These are phyloP conservation scores for Platysternon megacephalum DNA, from an alignment of 2,113 vertebrate genomes.

Conservation along the genomic window DNA sequence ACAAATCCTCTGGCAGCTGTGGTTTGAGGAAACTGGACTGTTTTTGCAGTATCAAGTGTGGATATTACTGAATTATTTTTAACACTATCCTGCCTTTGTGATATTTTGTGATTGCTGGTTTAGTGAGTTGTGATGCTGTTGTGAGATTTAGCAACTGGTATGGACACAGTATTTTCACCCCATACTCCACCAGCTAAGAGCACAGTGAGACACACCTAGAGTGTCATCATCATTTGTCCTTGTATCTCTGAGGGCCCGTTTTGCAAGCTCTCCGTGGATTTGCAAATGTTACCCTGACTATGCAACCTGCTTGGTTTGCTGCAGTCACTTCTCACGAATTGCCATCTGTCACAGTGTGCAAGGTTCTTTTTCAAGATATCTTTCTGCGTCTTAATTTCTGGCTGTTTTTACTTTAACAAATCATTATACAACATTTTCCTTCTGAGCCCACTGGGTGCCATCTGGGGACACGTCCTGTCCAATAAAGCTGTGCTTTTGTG, in stretches of 20 bases:
- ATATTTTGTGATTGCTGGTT: not conserved
- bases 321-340: not conserved
- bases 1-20: not conserved
- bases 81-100: fast-evolving
- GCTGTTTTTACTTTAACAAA: not conserved
- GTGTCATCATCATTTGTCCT: not conserved
- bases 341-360: too few relatives aligned
- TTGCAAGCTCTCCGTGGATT: not conserved
- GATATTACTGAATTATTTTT: not conserved
- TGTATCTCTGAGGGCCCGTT: not conserved
- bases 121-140: not conserved
- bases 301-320: not conserved
- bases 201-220: not conserved
- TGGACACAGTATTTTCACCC: not conserved
- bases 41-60: not conserved
- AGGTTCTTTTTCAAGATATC: not conserved
- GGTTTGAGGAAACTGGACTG: fast-evolving
- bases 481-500: not conserved
- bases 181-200: not conserved
- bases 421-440: not conserved
- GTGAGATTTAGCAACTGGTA: not conserved
- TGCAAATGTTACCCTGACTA: not conserved
- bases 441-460: not conserved
- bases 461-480: not conserved
- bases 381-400: not conserved